Evolutionary conservation across 2,113 vertebrate genomes (phyloP), one percentile per base, ranked within the genome.

Genomic region (Pitta sordida): DNA sequence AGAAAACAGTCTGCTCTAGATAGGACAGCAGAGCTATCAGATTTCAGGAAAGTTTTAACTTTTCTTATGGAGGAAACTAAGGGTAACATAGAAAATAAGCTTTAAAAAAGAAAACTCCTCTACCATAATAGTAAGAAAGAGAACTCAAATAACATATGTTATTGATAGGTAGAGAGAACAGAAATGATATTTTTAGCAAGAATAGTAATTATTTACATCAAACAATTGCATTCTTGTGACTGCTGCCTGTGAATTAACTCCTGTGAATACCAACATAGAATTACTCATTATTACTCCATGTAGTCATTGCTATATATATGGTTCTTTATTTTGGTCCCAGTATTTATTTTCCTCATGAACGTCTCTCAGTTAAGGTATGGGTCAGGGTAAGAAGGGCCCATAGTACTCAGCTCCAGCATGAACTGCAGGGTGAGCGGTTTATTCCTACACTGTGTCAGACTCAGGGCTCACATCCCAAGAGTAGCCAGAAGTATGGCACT

Each of bases 371-470:
- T 37, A 81, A 75, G 39, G 10, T 22, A 56, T 29, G 29, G 37
- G 7, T 24, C 4, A 34, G 8, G 17, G 16, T 36, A n/a, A 90
- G 39, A 43, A 51, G 9, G 81, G 23, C 10, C 32, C 0, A 1
- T 3, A 4, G 29, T 49, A 7, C 56, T 81, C 37, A 53, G 34
- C 32, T 62, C 7, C 24, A 39, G 55, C 0, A 0, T 3, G 32
- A 48, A 27, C 21, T 21, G 10, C 26, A 24, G 39, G 34, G 22
- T 0, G 0, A 1, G 2, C 15, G 4, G 18, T 39, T 87, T 48
- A 43, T 36, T 78, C 49, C 56, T 30, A 6, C 6, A 7, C 27
- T 36, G 36, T 26, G 19, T 63, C 48, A 60, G 44, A 48, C 16
- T 56, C 32, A 37, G 7, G 4, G n/a, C 36, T 67, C 2, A 0